Conservation (phyloP, 2,888 invertebrate genomes). For the Pristionchus fissidentatus region DNA sequence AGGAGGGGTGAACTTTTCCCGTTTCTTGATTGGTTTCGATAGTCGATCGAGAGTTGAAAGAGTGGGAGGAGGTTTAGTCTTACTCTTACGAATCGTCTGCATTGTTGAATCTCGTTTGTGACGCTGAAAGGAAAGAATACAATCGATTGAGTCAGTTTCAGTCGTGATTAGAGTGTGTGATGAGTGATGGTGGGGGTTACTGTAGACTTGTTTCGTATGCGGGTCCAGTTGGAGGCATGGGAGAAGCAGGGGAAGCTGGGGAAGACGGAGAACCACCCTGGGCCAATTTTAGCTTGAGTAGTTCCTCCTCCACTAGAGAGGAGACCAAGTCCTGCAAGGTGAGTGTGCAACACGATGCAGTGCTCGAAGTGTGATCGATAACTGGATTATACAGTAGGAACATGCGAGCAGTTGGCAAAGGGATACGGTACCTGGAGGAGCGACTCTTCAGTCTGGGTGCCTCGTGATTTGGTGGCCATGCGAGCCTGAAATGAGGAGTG, state of each 20-base stretch:
- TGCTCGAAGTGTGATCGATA: neutral
- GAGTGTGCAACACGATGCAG: neutral
- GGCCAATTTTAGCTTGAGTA: conserved; percentile 41
- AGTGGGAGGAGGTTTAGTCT: conserved; percentile 12
- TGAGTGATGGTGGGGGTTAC: conserved; percentile 7
- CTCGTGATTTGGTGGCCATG: conserved; percentile 47
- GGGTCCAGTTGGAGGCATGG: conserved; percentile 22
- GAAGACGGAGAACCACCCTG: neutral
- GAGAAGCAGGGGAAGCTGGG: conserved; percentile 18
- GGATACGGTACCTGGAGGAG: conserved; percentile 56
- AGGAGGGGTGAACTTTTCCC: conserved; percentile 37
- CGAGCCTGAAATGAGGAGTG: conserved; percentile 11
- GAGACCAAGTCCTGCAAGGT: conserved; percentile 27
- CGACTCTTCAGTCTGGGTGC: conserved; percentile 59
- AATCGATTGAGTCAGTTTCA: neutral
- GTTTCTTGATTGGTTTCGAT: conserved; percentile 43
- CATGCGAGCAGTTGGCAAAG: neutral
- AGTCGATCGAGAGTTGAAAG: conserved; percentile 45
- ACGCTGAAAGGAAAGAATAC: neutral
- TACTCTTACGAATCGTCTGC: conserved; percentile 34
- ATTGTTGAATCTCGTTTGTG: conserved; percentile 10
- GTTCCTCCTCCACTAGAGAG: conserved; percentile 42
- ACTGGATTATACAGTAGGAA: neutral
- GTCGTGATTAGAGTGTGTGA: conserved; percentile 2
- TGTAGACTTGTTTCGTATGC: conserved; percentile 48